Evolutionary conservation across 2,113 vertebrate species (phyloP).

Genomic region (Pomatorhinus ruficollis): DNA sequence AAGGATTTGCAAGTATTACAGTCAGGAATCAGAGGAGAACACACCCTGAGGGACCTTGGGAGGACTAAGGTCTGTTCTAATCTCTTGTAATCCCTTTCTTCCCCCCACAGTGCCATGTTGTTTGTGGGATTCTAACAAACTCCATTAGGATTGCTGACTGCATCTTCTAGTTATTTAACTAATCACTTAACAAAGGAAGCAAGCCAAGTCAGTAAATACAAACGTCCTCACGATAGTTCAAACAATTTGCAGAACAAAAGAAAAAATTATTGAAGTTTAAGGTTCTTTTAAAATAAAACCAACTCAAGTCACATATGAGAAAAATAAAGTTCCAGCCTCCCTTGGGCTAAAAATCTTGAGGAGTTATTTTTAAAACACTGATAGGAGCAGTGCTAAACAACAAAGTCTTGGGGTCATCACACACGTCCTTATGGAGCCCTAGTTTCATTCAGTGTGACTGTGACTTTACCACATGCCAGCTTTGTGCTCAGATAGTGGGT

Average conservation of each 20-base stretch:
- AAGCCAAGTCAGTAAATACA: background rate
- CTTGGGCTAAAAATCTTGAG: background rate
- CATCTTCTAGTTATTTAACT: background rate
- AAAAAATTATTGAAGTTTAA: background rate
- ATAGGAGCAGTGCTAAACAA: background rate
- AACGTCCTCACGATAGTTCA: background rate
- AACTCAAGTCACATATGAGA: background rate
- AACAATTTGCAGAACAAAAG: background rate
- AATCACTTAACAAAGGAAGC: background rate
- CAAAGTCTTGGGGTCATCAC: background rate
- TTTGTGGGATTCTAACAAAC: background rate
- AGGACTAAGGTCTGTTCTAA: background rate
- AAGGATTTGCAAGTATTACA: background rate
- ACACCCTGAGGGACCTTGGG: background rate
- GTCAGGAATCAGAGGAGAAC: background rate
- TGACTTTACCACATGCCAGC: background rate
- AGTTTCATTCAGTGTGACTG: background rate
- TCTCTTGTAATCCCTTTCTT: background rate
- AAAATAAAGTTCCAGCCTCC: background rate
- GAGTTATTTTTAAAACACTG: constrained; percentile 38
- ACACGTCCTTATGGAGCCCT: background rate
- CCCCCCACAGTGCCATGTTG: background rate
- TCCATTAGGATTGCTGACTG: background rate
- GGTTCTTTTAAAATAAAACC: background rate
- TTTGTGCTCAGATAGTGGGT: background rate